Percentiles rank a stretch among this genome's conserved stretches.
Conservation (phyloP, 2,113 vertebrate genomes). For the Larimichthys polyactis region DNA sequence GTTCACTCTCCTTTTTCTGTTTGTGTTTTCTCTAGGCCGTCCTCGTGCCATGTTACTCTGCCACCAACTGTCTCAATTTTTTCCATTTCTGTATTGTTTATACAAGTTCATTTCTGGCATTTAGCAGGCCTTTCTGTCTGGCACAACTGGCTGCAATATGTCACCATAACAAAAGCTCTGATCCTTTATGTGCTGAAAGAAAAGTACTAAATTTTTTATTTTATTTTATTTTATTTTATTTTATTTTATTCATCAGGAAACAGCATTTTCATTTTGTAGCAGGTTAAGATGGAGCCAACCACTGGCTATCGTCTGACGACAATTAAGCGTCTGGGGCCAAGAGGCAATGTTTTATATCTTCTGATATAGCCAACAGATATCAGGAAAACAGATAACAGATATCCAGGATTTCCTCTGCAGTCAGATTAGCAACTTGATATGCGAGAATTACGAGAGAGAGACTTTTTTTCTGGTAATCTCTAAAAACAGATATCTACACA, state of each 20-base stretch:
- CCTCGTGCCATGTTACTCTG: not conserved
- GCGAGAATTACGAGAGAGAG: no score
- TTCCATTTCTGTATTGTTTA: not conserved
- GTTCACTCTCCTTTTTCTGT: slow-evolving; percentile 11
- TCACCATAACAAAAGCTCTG: not conserved
- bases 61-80: not conserved
- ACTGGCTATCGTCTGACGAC: no score
- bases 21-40: slow-evolving; percentile 10
- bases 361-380: no score
- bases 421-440: no score
- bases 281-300: not conserved
- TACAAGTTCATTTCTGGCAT: not conserved
- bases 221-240: not conserved
- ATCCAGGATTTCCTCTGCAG: no score
- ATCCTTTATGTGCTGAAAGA: not conserved
- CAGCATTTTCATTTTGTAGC: not conserved
- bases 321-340: no score
- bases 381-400: no score
- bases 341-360: no score
- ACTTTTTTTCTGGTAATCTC: no score
- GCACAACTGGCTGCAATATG: not conserved
- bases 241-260: not conserved
- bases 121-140: not conserved
- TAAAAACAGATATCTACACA: no score
- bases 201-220: not conserved